Conservation (phyloP, 2,888 invertebrate species). For the Anticlea derivata region DNA sequence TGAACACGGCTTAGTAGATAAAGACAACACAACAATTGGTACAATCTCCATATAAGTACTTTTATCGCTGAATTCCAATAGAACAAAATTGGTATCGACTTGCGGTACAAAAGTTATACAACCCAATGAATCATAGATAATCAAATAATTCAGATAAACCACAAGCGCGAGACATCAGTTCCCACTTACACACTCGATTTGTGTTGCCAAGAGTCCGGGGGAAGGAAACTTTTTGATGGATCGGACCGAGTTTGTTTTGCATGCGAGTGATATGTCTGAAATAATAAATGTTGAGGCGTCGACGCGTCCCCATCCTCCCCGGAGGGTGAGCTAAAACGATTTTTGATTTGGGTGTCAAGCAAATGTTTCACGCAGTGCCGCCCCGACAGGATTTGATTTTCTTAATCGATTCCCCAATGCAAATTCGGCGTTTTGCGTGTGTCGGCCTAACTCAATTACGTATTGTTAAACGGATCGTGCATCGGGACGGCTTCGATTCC, state of each 20-base stretch:
- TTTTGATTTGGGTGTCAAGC: slow-evolving; percentile 84
- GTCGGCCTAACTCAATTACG: slow-evolving; percentile 42
- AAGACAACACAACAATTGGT: too few species aligned
- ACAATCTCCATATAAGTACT: too few species aligned
- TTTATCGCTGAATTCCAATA: background rate
- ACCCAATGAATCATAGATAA: slow-evolving; percentile 34
- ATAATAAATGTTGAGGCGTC: slow-evolving; percentile 84
- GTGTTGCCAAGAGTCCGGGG: slow-evolving; percentile 60
- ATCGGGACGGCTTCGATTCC: slow-evolving; percentile 53
- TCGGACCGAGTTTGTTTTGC: slow-evolving; percentile 84
- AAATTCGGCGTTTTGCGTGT: slow-evolving; percentile 48
- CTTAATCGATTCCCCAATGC: slow-evolving; percentile 79
- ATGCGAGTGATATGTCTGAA: slow-evolving; percentile 84
- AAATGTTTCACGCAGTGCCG: slow-evolving; percentile 81
- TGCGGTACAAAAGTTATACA: slow-evolving; percentile 9
- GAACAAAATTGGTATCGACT: slow-evolving; percentile 4
- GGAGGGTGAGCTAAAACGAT: slow-evolving; percentile 81
- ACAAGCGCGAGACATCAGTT: slow-evolving; percentile 45
- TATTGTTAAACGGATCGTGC: slow-evolving; percentile 47
- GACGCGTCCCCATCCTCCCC: slow-evolving; percentile 71
- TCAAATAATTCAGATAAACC: slow-evolving; percentile 32
- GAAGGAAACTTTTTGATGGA: slow-evolving; percentile 81
- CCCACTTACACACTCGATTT: slow-evolving; percentile 82
- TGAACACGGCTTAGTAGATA: too few species aligned
- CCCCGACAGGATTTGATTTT: slow-evolving; percentile 79